Base-by-base conservation (phyloP, 1,140 invertebrate genomes). In the Pseudomyrmex pallidus region DNA sequence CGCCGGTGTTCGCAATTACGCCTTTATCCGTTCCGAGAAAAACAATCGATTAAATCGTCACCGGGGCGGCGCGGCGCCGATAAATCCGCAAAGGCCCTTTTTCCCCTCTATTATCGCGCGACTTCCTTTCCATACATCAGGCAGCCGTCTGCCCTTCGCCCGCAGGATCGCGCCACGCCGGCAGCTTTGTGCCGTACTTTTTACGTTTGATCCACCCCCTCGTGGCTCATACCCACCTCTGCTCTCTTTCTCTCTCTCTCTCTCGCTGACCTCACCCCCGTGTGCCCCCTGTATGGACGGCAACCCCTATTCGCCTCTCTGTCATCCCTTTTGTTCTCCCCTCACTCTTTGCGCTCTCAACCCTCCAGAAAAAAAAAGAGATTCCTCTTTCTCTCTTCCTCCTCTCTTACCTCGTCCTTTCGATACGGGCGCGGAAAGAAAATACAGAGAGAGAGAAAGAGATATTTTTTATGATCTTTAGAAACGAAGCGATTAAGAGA, bases 51-150 rank as follows among this genome's bases (percentile, higher is more conserved):
- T 87, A 87, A 87, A 87, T 77, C 85, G 86, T 87, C 85, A 74
- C 85, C 86, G 68, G 83, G 76, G 74, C 63, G 74, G 72, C 17
- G 54, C 82, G 52, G 76, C 64, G 54, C 59, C 87, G 86, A 88
- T 88, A 87, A 88, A 88, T 88, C 77, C 72, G 68, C 44, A 68
- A 68, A 68, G 67, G 59, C 66, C 72, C 63, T 74, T 74, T 76
- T 74, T 85, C 86, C 88, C 90, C 86, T 87, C 86, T 88, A 90
- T 90, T 88, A 91, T 91, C 88, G 89, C 78, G 22, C 85, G 78
- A 90, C 80, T 91, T 90, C 88, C 85, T 92, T 88, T 88, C 87
- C 89, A 89, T 90, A 87, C 91, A 91, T 88, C 85, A 85, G 85
- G 62, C 87, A 84, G 85, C 77, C 78, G 74, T 83, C 63, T 64